Evolutionary conservation across 2,113 vertebrate genomes (phyloP).

Genomic region (Beaufortia kweichowensis): DNA sequence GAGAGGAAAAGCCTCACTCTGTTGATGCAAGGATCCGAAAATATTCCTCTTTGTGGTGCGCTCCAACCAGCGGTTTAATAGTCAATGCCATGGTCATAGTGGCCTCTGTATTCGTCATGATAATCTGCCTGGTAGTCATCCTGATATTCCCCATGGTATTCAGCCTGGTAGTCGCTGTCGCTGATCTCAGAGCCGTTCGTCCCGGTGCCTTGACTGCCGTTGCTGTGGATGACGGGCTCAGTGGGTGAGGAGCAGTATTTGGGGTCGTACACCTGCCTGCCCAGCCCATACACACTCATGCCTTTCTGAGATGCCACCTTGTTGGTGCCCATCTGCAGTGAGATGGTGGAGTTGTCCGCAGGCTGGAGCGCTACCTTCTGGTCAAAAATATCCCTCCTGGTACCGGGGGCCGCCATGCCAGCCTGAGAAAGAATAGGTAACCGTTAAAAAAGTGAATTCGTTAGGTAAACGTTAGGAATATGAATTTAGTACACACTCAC

Average conservation of each 20-base stretch:
- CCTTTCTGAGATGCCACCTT: conserved; percentile 88
- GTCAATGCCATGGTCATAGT: conserved; percentile 48
- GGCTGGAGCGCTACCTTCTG: conserved; percentile 83
- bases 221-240: conserved; percentile 78
- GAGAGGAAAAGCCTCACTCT: conserved; percentile 49
- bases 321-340: conserved; percentile 90
- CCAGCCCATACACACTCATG: conserved; percentile 89
- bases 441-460: neutral
- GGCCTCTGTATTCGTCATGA: conserved; percentile 73
- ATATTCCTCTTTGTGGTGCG: conserved; percentile 5
- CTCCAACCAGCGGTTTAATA: conserved; percentile 23
- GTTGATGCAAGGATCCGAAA: conserved; percentile 47
- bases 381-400: conserved; percentile 86
- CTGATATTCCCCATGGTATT: conserved; percentile 82
- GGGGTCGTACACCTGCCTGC: conserved; percentile 86
- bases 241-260: conserved; percentile 84
- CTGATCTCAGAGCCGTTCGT: conserved; percentile 86
- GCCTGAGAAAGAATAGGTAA: conserved; percentile 66
- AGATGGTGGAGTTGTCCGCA: conserved; percentile 85
- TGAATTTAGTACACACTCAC: too few species aligned
- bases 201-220: conserved; percentile 86
- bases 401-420: conserved; percentile 85
- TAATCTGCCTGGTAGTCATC: conserved; percentile 83
- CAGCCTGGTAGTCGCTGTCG: conserved; percentile 86
- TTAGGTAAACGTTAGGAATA: too few species aligned